Evolutionary conservation across 1,140 invertebrate species (phyloP).

Genomic region (Penaeus chinensis): DNA sequence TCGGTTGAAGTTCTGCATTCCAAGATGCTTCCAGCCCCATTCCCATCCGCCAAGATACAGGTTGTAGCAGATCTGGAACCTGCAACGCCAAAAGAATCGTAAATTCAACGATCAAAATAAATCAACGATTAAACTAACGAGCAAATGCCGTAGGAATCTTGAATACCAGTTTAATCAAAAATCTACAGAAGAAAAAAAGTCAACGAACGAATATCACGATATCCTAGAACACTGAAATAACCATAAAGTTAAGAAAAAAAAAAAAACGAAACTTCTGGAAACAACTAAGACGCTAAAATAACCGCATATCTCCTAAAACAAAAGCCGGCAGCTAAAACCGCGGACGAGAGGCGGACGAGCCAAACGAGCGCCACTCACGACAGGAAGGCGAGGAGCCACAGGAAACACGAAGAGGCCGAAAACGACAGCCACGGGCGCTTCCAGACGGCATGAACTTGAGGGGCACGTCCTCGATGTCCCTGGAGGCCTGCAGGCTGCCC

Average conservation of each 20-base stretch:
- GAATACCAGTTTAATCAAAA: too few species aligned
- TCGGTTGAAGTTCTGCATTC: slow-evolving; percentile 63
- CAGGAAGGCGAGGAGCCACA: slow-evolving; percentile 62
- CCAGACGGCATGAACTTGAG: slow-evolving; percentile 64
- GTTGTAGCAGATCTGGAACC: slow-evolving; percentile 65
- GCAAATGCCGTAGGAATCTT: too few species aligned
- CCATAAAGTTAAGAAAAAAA: not conserved
- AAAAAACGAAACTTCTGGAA: not conserved
- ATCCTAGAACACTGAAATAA: too few species aligned
- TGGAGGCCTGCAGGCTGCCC: slow-evolving; percentile 60
- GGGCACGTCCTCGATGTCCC: slow-evolving; percentile 64
- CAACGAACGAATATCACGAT: too few species aligned
- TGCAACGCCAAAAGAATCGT: slow-evolving; percentile 31
- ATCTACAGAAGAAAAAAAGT: too few species aligned
- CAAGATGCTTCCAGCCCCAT: slow-evolving; percentile 57
- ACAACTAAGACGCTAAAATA: too few species aligned
- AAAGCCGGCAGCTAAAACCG: not conserved
- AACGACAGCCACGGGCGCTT: slow-evolving; percentile 60
- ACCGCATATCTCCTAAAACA: not conserved
- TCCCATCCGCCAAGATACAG: slow-evolving; percentile 50
- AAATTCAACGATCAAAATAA: not conserved
- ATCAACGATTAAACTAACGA: too few species aligned
- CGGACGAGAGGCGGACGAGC: too few species aligned
- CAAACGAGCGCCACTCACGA: slow-evolving; percentile 46
- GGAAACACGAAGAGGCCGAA: slow-evolving; percentile 62